Conservation (phyloP, 1,140 invertebrate species). For the Penaeus japonicus region DNA sequence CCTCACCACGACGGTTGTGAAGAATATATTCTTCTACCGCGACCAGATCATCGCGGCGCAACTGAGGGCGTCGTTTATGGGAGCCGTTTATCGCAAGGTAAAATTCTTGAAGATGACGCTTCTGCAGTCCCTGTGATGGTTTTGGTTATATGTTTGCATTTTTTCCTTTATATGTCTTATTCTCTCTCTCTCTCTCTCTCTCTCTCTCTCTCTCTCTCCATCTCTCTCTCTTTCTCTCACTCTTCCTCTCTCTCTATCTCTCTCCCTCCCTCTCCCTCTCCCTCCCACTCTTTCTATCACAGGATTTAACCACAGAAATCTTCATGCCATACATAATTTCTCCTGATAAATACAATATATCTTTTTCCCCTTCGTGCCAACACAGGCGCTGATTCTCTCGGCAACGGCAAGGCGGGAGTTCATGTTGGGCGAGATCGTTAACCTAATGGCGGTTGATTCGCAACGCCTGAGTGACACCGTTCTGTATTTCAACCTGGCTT, state of each 20-base stretch:
- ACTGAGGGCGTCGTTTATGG: conserved; percentile 88
- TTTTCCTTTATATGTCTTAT: not conserved
- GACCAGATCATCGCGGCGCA: conserved; percentile 77
- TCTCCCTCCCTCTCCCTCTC: too few species aligned
- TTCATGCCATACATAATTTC: not conserved
- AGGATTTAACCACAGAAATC: not conserved
- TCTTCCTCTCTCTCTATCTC: too few species aligned
- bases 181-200: too few species aligned
- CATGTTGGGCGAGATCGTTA: conserved; percentile 92
- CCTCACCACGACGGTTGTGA: not conserved
- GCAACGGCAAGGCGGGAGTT: conserved; percentile 65
- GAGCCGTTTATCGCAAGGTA: conserved; percentile 90
- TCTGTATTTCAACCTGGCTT: conserved; percentile 92
- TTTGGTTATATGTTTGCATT: not conserved
- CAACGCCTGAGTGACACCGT: conserved; percentile 85
- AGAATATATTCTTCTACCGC: not conserved
- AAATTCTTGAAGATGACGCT: not conserved
- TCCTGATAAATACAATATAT: not conserved
- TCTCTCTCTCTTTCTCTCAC: too few species aligned
- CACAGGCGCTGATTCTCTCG: conserved; percentile 27
- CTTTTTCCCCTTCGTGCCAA: too few species aligned
- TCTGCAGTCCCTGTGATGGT: too few species aligned
- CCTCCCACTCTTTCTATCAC: too few species aligned
- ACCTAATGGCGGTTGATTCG: conserved; percentile 89
- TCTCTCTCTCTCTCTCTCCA: too few species aligned